Evolutionary conservation across 2,797 vertebrate species (phyloP), one percentile per base, ranked within the genome.

Genomic region (Lerista edwardsae): DNA sequence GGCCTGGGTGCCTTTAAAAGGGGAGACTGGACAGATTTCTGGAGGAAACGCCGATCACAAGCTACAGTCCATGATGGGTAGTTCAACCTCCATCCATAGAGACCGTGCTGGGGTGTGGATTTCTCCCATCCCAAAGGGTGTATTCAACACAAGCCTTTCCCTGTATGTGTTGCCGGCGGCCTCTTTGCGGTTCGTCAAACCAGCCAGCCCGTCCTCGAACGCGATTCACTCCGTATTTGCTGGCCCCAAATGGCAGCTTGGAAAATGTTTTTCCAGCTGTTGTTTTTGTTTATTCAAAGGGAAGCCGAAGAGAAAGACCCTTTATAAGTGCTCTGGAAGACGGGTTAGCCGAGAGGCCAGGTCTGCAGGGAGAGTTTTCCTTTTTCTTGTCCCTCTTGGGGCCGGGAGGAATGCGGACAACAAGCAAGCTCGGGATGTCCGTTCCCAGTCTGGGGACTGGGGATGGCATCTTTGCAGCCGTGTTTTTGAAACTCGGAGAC

Each of bases 351-450:
- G 9, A 3, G 27, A 29, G 31, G 64, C 39, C 8, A 3, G 1
- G 39, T 61, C 39, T 7, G 36, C 12, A 75, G 17, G 39, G 67
- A 81, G 25, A 4, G 25, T n/a, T 21, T 31, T 67, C 29, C 4
- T 75, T 29, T 8, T 8, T 19, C n/a, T 21, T 21, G 41, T 51
- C 23, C 47, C 84, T 76, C 73, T 12, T 1, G 6, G 72, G 84
- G 41, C n/a, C n/a, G 6, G 4, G n/a, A 86, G 31, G 79, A 86
- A 86, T 86, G 73, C 21, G 73, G 57, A 34, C 14, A 71, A 9
- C 47, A 65, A 44, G 36, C 4, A 23, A 12, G 10, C 44, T 34
- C 21, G 4, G 65, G 47, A 36, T 31, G 27, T 77, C 57, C 23
- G 73, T 27, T 34, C 67, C 12, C 12, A 31, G 36, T 86, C 79